Percentiles rank a stretch among this genome's conserved stretches.
Conservation (phyloP, 1,140 invertebrate genomes). For the Pentalonia nigronervosa region DNA sequence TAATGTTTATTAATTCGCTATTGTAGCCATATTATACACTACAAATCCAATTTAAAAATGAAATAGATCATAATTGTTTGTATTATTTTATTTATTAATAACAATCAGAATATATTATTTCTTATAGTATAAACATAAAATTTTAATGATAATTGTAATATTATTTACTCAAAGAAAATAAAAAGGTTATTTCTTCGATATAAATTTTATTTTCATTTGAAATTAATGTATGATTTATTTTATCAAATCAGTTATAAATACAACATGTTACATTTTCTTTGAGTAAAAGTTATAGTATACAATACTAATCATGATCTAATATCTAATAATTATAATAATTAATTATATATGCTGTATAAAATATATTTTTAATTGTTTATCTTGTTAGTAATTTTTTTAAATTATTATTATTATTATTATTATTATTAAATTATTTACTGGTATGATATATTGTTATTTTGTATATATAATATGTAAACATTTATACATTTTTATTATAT, state of each 20-base stretch:
- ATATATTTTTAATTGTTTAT: slow-evolving; percentile 13
- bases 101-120: not conserved
- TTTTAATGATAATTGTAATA: not conserved
- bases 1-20: not conserved
- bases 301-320: not conserved
- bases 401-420: not conserved
- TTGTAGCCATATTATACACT: not conserved
- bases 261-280: not conserved
- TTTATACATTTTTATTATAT: slow-evolving; percentile 27
- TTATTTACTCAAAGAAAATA: not conserved
- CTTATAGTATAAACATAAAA: not conserved
- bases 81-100: not conserved
- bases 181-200: not conserved
- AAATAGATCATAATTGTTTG: slow-evolving; percentile 17
- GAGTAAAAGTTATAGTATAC: not conserved
- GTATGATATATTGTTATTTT: slow-evolving; percentile 38
- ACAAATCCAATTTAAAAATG: slow-evolving; percentile 13
- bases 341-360: not conserved
- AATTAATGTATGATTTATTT: not conserved
- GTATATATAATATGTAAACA: slow-evolving; percentile 31
- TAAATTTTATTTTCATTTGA: not conserved
- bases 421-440: not conserved
- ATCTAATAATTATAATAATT: not conserved
- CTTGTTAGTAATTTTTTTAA: not conserved
- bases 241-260: not conserved